phyloP scores from a whole-genome alignment of 2,888 invertebrate genomes.

The Lasioglossum zephyrum region DNA sequence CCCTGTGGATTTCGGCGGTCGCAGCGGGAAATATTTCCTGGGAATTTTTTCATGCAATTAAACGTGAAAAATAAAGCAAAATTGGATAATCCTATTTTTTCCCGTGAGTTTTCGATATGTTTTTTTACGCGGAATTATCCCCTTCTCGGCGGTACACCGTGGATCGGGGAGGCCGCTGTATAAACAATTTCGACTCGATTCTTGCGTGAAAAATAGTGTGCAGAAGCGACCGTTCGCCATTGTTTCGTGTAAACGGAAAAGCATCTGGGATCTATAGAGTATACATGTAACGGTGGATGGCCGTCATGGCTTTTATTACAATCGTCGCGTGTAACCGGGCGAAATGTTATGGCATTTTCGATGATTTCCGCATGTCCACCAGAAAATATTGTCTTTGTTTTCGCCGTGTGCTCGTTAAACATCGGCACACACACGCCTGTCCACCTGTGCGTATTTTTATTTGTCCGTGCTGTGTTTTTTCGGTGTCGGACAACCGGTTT shows the following conservation, averaged over 20 bases:
- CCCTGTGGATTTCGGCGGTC: neutral
- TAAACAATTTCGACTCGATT: neutral
- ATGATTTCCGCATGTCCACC: neutral
- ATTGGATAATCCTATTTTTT: neutral
- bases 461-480: neutral
- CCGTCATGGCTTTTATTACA: constrained; percentile 4
- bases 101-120: neutral
- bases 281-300: neutral
- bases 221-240: neutral
- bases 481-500: neutral
- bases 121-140: neutral
- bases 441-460: neutral
- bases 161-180: neutral
- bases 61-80: neutral
- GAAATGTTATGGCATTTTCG: neutral
- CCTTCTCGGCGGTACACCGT: neutral
- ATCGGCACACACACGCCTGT: neutral
- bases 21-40: neutral
- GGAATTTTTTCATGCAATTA: neutral
- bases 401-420: neutral
- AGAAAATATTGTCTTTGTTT: neutral
- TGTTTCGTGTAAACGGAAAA: neutral
- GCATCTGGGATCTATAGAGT: neutral
- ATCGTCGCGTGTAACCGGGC: neutral
- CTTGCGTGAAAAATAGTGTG: neutral